Percentiles rank a stretch among this genome's conserved stretches.
Conservation (phyloP, 1,140 invertebrate species). For the Acyrthosiphon pisum region DNA sequence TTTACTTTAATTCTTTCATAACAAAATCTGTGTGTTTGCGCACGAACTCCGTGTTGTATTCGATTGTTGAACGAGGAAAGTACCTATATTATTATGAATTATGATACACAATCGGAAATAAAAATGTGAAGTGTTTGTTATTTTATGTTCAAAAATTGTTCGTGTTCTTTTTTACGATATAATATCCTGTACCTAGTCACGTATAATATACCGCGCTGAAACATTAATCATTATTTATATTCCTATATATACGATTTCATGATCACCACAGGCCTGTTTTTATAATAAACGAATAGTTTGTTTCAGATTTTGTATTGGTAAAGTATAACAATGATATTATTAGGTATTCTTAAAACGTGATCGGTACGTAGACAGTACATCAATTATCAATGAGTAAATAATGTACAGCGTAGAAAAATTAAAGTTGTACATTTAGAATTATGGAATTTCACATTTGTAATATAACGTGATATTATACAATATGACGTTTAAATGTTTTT, state of each 20-base stretch:
- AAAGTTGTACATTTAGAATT: background rate
- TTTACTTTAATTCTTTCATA: background rate
- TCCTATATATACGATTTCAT: background rate
- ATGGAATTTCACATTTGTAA: background rate
- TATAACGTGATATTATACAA: background rate
- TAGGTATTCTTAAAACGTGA: background rate
- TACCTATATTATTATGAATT: background rate
- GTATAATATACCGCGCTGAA: background rate
- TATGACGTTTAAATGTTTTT: background rate
- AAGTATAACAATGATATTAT: background rate
- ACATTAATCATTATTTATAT: background rate
- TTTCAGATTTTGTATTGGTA: background rate
- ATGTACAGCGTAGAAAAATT: background rate
- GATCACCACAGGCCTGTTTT: background rate
- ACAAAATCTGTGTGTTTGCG: background rate
- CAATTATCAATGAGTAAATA: background rate
- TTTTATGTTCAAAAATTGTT: background rate
- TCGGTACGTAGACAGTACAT: background rate
- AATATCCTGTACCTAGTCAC: background rate
- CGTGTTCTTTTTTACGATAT: background rate
- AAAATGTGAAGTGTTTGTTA: background rate
- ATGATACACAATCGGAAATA: background rate
- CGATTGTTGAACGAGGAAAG: background rate
- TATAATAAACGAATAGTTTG: background rate
- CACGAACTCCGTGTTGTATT: background rate